Percentiles rank a stretch among this genome's conserved stretches.
These are phyloP conservation scores for Heteractis magnifica DNA, from an alignment of 92 coral and sea anemone genomes.

Conservation along the genomic window DNA sequence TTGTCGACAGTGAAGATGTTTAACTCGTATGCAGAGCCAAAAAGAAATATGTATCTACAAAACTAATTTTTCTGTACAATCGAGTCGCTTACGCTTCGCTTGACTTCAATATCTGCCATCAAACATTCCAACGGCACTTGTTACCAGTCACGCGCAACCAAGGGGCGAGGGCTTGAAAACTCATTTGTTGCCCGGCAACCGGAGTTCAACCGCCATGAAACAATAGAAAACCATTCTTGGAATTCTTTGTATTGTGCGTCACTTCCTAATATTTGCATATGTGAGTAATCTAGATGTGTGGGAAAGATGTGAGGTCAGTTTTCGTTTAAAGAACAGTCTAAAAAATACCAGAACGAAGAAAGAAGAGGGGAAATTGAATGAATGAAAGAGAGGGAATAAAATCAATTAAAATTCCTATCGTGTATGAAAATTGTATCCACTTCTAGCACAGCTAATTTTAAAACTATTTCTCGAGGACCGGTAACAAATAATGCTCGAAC, in stretches of 20 bases:
- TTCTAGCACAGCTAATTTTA: too few relatives aligned
- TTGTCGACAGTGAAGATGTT: neutral
- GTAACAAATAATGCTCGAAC: too few relatives aligned
- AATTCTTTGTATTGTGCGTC: constrained; percentile 29
- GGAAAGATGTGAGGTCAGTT: constrained; percentile 3
- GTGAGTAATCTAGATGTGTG: constrained; percentile 18
- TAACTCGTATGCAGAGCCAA: neutral
- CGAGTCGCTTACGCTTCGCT: constrained; percentile 17
- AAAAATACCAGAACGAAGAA: neutral
- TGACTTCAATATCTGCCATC: constrained; percentile 30
- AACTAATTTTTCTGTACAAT: neutral
- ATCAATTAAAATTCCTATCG: neutral
- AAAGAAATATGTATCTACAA: neutral
- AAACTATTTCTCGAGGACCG: too few relatives aligned
- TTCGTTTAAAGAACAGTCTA: neutral
- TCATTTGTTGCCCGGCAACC: constrained; percentile 29
- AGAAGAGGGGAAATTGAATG: neutral
- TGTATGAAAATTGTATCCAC: too few relatives aligned
- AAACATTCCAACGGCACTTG: constrained; percentile 32
- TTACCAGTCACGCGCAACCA: constrained; percentile 32
- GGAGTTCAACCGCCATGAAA: constrained; percentile 3
- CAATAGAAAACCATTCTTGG: constrained; percentile 20
- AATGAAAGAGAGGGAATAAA: neutral
- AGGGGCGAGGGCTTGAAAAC: constrained; percentile 16
- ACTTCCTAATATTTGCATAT: constrained; percentile 22